Base-by-base conservation (phyloP, 37 sponge, comb jelly and placozoan species). In the Hexactinellida sp. region DNA sequence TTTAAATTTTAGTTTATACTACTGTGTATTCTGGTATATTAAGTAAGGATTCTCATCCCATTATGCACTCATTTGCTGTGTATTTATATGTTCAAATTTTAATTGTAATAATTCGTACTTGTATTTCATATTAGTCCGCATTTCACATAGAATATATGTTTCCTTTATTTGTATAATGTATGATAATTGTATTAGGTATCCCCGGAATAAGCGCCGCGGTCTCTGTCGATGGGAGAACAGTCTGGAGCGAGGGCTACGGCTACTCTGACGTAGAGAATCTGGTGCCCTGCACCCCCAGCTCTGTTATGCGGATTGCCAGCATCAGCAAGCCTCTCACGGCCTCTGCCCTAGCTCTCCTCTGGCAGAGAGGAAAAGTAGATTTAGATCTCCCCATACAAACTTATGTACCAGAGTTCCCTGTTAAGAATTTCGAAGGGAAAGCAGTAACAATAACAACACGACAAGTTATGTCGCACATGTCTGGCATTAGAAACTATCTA, bases 271-370 rank as follows among this genome's bases (percentile, higher is more conserved):
- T 96, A 34, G 97, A 96, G 82, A 96, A 92, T 54, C 83, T 38
- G 36, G 88, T 88, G 0, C 86, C 89, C 35, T 86, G 87, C 37
- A 54, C 82, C 85, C 41, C 88, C 24, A 32, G 86, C 28, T 87
- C 91, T 41, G 90, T 91, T 28, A 94, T 96, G 94, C 85, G 97
- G 16, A 91, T 96, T 1, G 97, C 97, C 21, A 96, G 97, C 88
- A 97, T 94, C 71, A 91, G 92, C 71, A 97, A 94, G 47, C 83
- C 91, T 21, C 82, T 97, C 37, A 91, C 93, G 24, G 91, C 95
- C 16, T 84, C 93, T 7, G 92, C 90, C 19, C 55, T 92, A 13
- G 82, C 92, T 1, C 87, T 91, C 36, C 88, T 92, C 7, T 88
- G 88, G 91, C 85, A 97, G 55, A 55, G 88, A 38, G 92, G 92